Evolutionary conservation across 2,113 vertebrate genomes (phyloP).

Genomic region (Labeo rohita): DNA sequence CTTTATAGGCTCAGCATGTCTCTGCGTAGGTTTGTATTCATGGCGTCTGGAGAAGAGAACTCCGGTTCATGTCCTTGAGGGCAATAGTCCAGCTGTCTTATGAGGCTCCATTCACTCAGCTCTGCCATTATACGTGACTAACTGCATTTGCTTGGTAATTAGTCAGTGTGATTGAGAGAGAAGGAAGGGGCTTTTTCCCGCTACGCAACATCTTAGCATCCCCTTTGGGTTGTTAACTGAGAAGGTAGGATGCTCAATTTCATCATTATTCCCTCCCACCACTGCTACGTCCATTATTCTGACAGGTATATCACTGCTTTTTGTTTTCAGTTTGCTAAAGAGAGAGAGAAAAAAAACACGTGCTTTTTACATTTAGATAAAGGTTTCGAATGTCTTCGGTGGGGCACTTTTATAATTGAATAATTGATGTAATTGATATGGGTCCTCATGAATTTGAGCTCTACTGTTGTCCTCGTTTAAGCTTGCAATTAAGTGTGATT

Average conservation of each 20-base stretch:
- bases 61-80: conserved; percentile 35
- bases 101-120: conserved; percentile 17
- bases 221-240: neutral
- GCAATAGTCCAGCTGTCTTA: conserved; percentile 37
- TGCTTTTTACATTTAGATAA: neutral
- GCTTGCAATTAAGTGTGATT: conserved; percentile 59
- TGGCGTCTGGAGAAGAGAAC: conserved; percentile 12
- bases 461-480: conserved; percentile 46
- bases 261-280: conserved; percentile 18
- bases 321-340: conserved; percentile 20
- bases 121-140: conserved; percentile 33
- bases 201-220: neutral
- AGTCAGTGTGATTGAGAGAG: conserved; percentile 17
- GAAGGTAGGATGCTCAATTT: conserved; percentile 6
- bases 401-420: conserved; percentile 56
- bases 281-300: neutral
- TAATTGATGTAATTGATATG: conserved; percentile 62
- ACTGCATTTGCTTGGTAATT: neutral
- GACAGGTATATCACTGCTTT: neutral
- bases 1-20: conserved; percentile 44
- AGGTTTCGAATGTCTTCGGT: conserved; percentile 60
- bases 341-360: neutral
- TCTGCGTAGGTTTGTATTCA: conserved; percentile 37
- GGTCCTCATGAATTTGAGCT: conserved; percentile 56
- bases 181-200: neutral